Evolutionary conservation across 1,140 invertebrate species (phyloP).

Genomic region (Antheraea pernyi): DNA sequence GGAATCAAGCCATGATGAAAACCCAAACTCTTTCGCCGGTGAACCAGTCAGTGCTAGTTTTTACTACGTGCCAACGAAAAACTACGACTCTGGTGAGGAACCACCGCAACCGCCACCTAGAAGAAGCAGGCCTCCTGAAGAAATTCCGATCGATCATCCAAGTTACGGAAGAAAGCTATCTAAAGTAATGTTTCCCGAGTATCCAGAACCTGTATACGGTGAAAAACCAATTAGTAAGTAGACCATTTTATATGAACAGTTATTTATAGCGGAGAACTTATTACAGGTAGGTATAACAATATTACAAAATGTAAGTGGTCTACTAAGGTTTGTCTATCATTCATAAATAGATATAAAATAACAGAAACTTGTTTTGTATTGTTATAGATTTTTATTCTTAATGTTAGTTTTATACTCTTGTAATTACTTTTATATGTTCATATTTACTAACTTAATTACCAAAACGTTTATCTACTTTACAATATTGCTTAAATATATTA

Average conservation of each 20-base stretch:
- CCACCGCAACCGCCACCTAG: slow-evolving; percentile 39
- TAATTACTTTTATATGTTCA: background rate
- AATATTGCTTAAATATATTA: too few relatives aligned
- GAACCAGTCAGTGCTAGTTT: slow-evolving; percentile 79
- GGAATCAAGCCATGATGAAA: slow-evolving; percentile 73
- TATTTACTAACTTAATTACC: background rate
- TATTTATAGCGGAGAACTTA: background rate
- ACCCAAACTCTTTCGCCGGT: slow-evolving; percentile 69
- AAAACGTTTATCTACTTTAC: too few relatives aligned
- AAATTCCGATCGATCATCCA: slow-evolving; percentile 55
- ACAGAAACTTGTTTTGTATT: background rate
- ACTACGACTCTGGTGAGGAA: slow-evolving; percentile 66
- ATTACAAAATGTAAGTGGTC: background rate
- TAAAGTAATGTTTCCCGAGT: slow-evolving; percentile 41
- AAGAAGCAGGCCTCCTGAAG: slow-evolving; percentile 46
- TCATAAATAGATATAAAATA: background rate
- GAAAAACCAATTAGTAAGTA: slow-evolving; percentile 62
- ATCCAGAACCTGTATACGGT: slow-evolving; percentile 53
- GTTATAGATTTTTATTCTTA: too few relatives aligned
- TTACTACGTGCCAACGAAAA: slow-evolving; percentile 78
- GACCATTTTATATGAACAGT: slow-evolving; percentile 3
- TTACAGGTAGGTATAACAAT: background rate
- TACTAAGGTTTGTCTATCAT: background rate
- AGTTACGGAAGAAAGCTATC: slow-evolving; percentile 55
- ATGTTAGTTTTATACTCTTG: background rate